phyloP scores from a whole-genome alignment of 2,113 vertebrate genomes.

The Todiramphus saurophagus region DNA sequence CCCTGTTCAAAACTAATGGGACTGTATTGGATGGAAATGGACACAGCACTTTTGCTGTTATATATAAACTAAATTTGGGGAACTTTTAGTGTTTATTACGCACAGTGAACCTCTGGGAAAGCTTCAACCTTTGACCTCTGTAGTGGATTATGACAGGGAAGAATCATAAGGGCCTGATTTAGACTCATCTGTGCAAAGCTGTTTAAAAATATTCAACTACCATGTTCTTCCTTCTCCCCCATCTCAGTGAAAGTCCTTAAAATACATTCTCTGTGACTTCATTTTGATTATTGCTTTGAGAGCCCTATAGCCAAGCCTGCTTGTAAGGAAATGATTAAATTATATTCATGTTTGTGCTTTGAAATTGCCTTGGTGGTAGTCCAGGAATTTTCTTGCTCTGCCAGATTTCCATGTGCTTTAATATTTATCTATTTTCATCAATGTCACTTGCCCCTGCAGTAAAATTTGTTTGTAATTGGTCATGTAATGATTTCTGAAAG shows the following conservation, averaged over 20 bases:
- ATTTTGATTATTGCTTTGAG: constrained; percentile 34
- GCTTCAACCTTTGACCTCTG: constrained; percentile 73
- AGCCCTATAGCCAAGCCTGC: not conserved
- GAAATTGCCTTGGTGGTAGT: constrained; percentile 20
- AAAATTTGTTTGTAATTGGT: not conserved
- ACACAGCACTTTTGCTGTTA: constrained; percentile 19
- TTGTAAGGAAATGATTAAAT: constrained; percentile 40
- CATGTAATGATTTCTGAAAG: not conserved
- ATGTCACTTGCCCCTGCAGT: not conserved
- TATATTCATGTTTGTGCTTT: constrained; percentile 26
- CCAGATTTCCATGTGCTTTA: constrained; percentile 29
- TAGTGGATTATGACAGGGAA: constrained; percentile 61
- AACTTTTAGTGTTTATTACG: constrained; percentile 60
- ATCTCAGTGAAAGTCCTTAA: constrained; percentile 12
- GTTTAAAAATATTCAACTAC: constrained; percentile 52
- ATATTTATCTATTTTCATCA: constrained; percentile 28
- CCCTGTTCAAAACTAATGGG: not conserved
- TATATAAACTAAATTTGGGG: constrained; percentile 59
- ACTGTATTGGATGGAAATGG: not conserved
- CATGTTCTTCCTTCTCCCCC: not conserved
- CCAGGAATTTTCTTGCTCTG: constrained; percentile 33
- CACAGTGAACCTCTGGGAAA: constrained; percentile 77
- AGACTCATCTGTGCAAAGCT: constrained; percentile 61
- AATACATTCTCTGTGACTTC: not conserved
- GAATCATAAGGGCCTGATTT: constrained; percentile 67